Base-by-base conservation (phyloP, 2,797 vertebrate species). In the Macropodus opercularis region DNA sequence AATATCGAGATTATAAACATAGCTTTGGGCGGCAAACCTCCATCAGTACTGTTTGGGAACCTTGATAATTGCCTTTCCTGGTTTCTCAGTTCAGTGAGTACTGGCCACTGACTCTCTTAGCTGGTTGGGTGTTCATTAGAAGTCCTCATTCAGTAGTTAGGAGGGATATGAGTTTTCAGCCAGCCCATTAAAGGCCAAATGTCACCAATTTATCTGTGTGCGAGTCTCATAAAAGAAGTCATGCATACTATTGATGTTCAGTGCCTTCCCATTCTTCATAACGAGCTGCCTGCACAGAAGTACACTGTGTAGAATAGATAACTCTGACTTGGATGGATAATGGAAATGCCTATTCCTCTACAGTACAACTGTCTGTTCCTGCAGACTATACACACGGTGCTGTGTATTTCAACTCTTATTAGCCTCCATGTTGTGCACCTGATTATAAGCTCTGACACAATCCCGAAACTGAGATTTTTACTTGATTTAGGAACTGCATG, bases 131-230 rank as follows among this genome's bases (percentile, higher is more conserved):
- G 83, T 89, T 91, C 86, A 91, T 90, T 90, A 90, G 85, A 88
- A 88, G 76, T 89, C 84, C 81, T 90, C 85, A 90, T 89, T 87
- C 82, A 88, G 87, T 89, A 89, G 82, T 90, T 89, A 90, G 83
- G 83, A 85, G 55, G 74, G 81, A 87, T 86, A 83, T 84, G 86
- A 85, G 79, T 86, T 89, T 88, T 87, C 85, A 88, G 80, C 78
- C 77, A 88, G 78, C 80, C 86, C 79, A 89, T 90, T 90, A 91
- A 88, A 89, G 87, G 89, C 86, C 87, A 90, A 90, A 91, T 89
- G 89, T 88, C 87, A 89, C 80, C 78, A 85, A 87, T 90, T 88
- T 89, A 86, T 88, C 77, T 71, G 80, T 73, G 81, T 71, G 72
- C 83, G 79, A 84, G 75, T 67, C 83, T 86, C 87, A 90, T 90